phyloP scores from a whole-genome alignment of 64 coral and sea anemone species.

The Stichodactyla helianthus region DNA sequence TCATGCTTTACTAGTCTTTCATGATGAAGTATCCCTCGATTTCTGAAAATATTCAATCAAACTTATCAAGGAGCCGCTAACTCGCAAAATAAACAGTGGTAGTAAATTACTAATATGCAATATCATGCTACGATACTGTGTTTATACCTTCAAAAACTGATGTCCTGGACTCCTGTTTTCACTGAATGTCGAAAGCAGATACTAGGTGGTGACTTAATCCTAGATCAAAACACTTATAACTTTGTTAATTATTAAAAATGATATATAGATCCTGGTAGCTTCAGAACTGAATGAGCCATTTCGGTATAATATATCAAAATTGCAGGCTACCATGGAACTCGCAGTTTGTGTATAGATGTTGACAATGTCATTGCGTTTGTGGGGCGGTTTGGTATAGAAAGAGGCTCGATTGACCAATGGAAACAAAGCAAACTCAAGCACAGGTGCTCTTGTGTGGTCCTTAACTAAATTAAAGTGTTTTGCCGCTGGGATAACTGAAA shows the following conservation, averaged over 20 bases:
- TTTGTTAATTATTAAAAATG: not conserved
- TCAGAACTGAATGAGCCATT: not conserved
- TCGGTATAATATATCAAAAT: not conserved
- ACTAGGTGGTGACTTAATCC: not conserved
- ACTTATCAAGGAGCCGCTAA: no score
- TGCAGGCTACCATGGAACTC: not conserved
- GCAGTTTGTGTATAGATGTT: not conserved
- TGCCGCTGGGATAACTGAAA: not conserved
- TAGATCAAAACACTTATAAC: not conserved
- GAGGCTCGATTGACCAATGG: not conserved
- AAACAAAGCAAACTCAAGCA: not conserved
- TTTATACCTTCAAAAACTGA: not conserved
- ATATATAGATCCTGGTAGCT: not conserved
- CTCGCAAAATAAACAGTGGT: no score
- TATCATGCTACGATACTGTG: no score
- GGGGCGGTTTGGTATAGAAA: not conserved
- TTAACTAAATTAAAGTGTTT: constrained; percentile 2
- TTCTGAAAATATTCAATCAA: no score
- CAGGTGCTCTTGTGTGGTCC: not conserved
- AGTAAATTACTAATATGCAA: no score
- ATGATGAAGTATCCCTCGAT: no score
- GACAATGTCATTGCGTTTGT: not conserved
- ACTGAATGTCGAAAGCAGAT: not conserved
- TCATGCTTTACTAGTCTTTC: no score
- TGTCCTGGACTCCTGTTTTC: not conserved